Base-by-base conservation (phyloP, 1,140 invertebrate species). In the Potamilus streckersoni region DNA sequence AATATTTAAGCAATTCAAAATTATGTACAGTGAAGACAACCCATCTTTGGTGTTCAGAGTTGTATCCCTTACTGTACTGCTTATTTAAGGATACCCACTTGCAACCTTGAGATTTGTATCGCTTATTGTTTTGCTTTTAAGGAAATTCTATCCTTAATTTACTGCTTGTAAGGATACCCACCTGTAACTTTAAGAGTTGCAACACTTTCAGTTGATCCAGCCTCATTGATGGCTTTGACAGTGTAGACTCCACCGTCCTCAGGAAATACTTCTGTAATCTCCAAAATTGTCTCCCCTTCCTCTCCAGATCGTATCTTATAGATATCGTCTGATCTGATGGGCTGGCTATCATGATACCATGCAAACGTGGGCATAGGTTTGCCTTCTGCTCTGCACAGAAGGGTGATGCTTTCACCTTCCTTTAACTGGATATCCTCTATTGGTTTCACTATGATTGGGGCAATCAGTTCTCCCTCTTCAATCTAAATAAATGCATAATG, bases 391-490 rank as follows among this genome's bases (percentile, higher is more conserved):
- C 96, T 95, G 38, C 97, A 97, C 87, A 96, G 95, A 87, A 99
- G 98, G 88, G 94, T 93, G 14, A 96, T 97, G 85, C 94, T 93
- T 85, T 97, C 96, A 81, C 97, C 96, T 90, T 98, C 97, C 59
- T 82, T 80, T 14, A 86, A 82, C 15, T 75, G 81, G 16, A 84
- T 16, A 62, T 89, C 85, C 64, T 79, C 68, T 27, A 86, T 83
- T 38, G 73, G 77, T 27, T 79, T 74, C 17, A 84, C 65, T 75
- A 88, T 85, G 62, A 82, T 80, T 74, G 85, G 86, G 38, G 80
- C 73, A 68, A 79, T 69, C 49, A 80, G 65, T 49, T 81, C 74
- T 56, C 76, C 74, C 69, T 80, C 63, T 55, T 82, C 78, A 31
- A 72, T 65, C 73, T 80, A 59, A 17, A 72, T n/a, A 58, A 94